A percentile compares a stretch with the other conserved stretches of the same genome.
These are phyloP conservation scores for Drosophila tani DNA, from an alignment of 1,140 invertebrate species.

Conservation along the genomic window DNA sequence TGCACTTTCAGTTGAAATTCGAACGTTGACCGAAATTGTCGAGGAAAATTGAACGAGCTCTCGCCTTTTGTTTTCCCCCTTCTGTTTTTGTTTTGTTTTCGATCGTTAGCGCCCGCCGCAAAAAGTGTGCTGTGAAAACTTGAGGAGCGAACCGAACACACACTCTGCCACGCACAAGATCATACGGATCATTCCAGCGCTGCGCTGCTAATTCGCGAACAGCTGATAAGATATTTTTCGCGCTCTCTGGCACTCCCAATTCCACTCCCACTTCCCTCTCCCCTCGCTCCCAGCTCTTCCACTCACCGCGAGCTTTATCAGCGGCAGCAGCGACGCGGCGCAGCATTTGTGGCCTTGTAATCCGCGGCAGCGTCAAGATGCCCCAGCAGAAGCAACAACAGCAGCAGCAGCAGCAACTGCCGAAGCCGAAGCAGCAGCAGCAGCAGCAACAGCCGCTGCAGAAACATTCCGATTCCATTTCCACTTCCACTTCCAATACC, in stretches of 20 bases:
- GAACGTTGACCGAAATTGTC: slow-evolving; percentile 80
- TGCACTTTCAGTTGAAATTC: slow-evolving; percentile 80
- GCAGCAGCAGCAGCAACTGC: background rate
- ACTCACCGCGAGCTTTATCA: slow-evolving; percentile 36
- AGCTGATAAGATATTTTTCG: slow-evolving; percentile 65
- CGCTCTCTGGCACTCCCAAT: slow-evolving; percentile 8
- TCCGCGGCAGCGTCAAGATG: slow-evolving; percentile 55
- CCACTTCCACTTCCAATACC: slow-evolving; percentile 3
- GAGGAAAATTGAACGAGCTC: slow-evolving; percentile 25
- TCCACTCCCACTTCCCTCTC: slow-evolving; percentile 9
- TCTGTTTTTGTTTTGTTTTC: slow-evolving; percentile 45
- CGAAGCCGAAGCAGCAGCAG: slow-evolving; percentile 3
- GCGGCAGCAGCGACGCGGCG: slow-evolving; percentile 58
- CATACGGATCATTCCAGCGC: slow-evolving; percentile 52
- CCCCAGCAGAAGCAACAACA: slow-evolving; percentile 48
- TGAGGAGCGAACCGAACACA: slow-evolving; percentile 9
- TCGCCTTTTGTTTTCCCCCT: slow-evolving; percentile 31
- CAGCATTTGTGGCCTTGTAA: slow-evolving; percentile 60
- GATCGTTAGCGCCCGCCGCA: slow-evolving; percentile 14
- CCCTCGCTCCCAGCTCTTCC: slow-evolving; percentile 11
- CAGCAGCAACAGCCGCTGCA: slow-evolving; percentile 23
- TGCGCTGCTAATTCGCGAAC: slow-evolving; percentile 14
- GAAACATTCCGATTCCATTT: slow-evolving; percentile 30
- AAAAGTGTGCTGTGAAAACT: slow-evolving; percentile 21
- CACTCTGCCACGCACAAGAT: slow-evolving; percentile 48